These are phyloP conservation scores for Plemyria rubiginata DNA, from an alignment of 2,888 invertebrate genomes.

Conservation along the genomic window DNA sequence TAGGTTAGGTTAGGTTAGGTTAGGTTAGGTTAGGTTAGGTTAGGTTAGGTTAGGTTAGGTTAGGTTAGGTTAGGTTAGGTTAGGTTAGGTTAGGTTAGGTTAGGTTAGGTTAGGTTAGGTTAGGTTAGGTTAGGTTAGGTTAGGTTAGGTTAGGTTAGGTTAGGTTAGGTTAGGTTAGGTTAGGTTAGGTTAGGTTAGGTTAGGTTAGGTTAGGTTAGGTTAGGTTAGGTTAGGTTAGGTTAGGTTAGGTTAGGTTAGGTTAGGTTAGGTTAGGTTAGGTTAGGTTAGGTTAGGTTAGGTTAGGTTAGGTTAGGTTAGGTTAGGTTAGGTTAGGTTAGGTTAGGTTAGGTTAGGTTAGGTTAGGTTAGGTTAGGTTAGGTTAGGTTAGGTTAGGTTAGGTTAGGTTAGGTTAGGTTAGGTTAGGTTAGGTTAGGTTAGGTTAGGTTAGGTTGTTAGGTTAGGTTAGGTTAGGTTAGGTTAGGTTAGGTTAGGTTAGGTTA, in stretches of 20 bases:
- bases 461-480: slow-evolving; percentile 37
- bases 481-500: slow-evolving; percentile 38
- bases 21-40: slow-evolving; percentile 33
- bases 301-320: slow-evolving; percentile 41
- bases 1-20: slow-evolving; percentile 34
- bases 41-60: slow-evolving; percentile 34
- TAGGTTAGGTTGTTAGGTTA: too few species aligned
- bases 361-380: slow-evolving; percentile 36
- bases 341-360: slow-evolving; percentile 34
- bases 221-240: slow-evolving; percentile 38
- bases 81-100: slow-evolving; percentile 32
- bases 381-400: slow-evolving; percentile 33
- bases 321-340: slow-evolving; percentile 40
- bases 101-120: slow-evolving; percentile 34
- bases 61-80: slow-evolving; percentile 34
- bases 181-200: slow-evolving; percentile 39
- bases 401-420: slow-evolving; percentile 34
- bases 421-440: slow-evolving; percentile 41
- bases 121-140: slow-evolving; percentile 33
- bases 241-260: slow-evolving; percentile 42
- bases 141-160: slow-evolving; percentile 30
- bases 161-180: slow-evolving; percentile 37
- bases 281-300: slow-evolving; percentile 40
- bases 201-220: slow-evolving; percentile 34
- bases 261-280: slow-evolving; percentile 45